Percentiles rank a stretch among this genome's conserved stretches.
phyloP scores from a whole-genome alignment of 2,888 invertebrate genomes.

The Cheilosia vernalis region DNA sequence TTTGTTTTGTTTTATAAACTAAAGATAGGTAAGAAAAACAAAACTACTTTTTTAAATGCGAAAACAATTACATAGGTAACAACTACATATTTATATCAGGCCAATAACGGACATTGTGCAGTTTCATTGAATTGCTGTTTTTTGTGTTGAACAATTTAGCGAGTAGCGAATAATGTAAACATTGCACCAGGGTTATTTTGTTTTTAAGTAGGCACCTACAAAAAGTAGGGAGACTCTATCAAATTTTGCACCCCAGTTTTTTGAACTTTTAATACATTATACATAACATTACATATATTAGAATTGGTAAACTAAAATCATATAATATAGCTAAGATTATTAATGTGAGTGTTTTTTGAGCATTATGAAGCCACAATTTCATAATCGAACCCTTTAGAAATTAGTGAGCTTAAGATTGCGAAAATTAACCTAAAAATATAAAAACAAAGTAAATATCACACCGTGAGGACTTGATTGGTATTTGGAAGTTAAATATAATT shows the following conservation, averaged over 20 bases:
- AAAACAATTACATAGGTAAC: conserved; percentile 13
- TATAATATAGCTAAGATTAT: conserved; percentile 2
- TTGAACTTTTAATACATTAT: conserved; percentile 54
- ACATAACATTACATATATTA: conserved; percentile 31
- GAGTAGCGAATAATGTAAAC: conserved; percentile 49
- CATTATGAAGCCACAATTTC: conserved; percentile 2
- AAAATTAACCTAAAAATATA: too few relatives aligned
- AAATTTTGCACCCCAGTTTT: conserved; percentile 65
- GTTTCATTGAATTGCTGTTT: conserved; percentile 43
- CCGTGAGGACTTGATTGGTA: too few relatives aligned
- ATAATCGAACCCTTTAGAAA: not conserved
- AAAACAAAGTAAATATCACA: too few relatives aligned
- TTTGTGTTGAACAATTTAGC: conserved; percentile 23
- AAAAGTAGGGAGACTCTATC: conserved; percentile 33
- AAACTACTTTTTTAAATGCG: conserved; percentile 9
- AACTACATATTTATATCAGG: conserved; percentile 23
- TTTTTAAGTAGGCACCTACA: conserved; percentile 39
- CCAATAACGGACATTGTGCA: conserved; percentile 44
- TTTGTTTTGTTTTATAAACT: conserved; percentile 4
- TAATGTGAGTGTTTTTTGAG: conserved; percentile 8
- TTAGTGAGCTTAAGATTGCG: too few relatives aligned
- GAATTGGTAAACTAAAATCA: conserved; percentile 31
- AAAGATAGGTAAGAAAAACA: not conserved
- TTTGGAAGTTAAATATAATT: too few relatives aligned
- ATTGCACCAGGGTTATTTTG: conserved; percentile 65